These are phyloP conservation scores for Campoplex capitator DNA, from an alignment of 2,888 invertebrate species.

Conservation along the genomic window DNA sequence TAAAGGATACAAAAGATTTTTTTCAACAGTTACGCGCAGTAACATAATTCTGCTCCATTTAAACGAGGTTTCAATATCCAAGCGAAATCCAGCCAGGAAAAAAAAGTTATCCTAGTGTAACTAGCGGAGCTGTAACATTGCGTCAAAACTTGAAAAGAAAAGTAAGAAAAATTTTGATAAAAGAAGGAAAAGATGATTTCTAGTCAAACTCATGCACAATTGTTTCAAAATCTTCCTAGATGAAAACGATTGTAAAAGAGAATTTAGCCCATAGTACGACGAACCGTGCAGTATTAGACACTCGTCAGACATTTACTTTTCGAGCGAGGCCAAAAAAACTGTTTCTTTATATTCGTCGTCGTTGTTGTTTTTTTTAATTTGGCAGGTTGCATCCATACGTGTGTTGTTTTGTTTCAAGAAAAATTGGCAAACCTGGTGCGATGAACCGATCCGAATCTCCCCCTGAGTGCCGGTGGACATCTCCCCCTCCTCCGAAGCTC, in stretches of 20 bases:
- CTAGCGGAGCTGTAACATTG: neutral
- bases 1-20: neutral
- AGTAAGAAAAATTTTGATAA: neutral
- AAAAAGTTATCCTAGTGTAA: neutral
- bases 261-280: conserved; percentile 9
- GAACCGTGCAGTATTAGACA: neutral
- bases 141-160: neutral
- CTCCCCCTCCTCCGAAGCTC: conserved; percentile 85
- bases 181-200: neutral
- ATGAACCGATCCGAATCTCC: conserved; percentile 92
- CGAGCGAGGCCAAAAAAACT: conserved; percentile 12
- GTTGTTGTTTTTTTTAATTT: conserved; percentile 5
- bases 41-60: neutral
- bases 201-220: neutral
- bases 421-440: conserved; percentile 88
- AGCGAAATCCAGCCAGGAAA: neutral
- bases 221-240: neutral
- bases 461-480: conserved; percentile 89
- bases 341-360: neutral
- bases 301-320: conserved; percentile 68
- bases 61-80: neutral
- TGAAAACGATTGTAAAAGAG: conserved; percentile 13
- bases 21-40: neutral
- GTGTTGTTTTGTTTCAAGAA: conserved; percentile 67
- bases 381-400: conserved; percentile 52